Evolutionary conservation across 1,140 invertebrate species (phyloP), one percentile per base, ranked within the genome.

Genomic region (Colletes gigas): DNA sequence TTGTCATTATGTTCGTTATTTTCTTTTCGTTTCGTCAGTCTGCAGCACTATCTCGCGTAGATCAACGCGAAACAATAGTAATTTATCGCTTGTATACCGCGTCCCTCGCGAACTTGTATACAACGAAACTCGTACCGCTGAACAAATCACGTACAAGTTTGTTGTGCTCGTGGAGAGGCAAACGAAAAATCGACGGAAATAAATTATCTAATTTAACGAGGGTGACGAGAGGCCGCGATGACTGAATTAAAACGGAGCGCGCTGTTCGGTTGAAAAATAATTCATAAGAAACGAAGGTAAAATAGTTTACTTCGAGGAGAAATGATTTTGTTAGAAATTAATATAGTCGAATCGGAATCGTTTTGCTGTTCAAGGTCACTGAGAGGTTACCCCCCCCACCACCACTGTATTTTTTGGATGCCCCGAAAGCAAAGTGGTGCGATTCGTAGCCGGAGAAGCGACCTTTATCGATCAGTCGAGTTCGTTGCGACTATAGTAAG

Each of bases 1-100:
- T 81, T 77, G 68, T 81, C 55, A 50, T 50, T 81, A 63, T 66
- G 54, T 81, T 85, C 81, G 80, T 67, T 71, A 83, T 83, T 83
- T 81, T 77, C 69, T 75, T 82, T 68, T 80, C 78, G 85, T 87
- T 78, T 70, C 76, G 62, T 59, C 57, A 14, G 19, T 44, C 44
- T 9, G 44, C 44, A 44, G 44, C 44, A 44, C 44, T 9, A 9
- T 44, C 5, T 44, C 44, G 8, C 6, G 3, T 55, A 39, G 10
- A 15, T 7, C 7, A 55, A 69, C 47, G 15, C 6, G 21, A 69
- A 44, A 19, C 19, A n/a, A 8, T 15, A 6, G 19, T 4, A 1
- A 30, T 8, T 21, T 21, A 15, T 21, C n/a, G 3, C 8, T 21
- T 19, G 17, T 57, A 44, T 9, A 44, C 44, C 44, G 44, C 44